Percentiles rank a stretch among this genome's conserved stretches.
Evolutionary conservation across 2,888 invertebrate genomes (phyloP).

Genomic region (Apeira syringaria): DNA sequence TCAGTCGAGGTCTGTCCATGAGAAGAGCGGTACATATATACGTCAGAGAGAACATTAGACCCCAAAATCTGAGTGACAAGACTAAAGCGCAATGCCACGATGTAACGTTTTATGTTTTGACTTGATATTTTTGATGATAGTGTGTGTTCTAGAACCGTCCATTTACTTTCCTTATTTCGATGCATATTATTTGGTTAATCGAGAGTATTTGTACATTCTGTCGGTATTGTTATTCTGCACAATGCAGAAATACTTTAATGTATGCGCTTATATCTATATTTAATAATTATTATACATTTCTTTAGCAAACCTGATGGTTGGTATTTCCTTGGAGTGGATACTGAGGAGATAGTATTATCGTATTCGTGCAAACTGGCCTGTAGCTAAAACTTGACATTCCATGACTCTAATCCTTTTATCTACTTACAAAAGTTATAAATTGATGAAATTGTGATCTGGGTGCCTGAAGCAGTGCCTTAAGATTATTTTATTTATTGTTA

Average conservation of each 20-base stretch:
- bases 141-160: no score
- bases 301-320: slow-evolving; percentile 61
- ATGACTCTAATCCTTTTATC: slow-evolving; percentile 61
- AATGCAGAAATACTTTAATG: slow-evolving; percentile 83
- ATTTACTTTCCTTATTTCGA: no score
- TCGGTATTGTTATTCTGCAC: slow-evolving; percentile 84
- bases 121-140: no score
- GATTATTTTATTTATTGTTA: slow-evolving; percentile 80
- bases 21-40: no score
- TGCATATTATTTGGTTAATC: slow-evolving; percentile 59
- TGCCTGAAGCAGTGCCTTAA: slow-evolving; percentile 80
- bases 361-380: slow-evolving; percentile 25
- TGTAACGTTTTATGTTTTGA: no score
- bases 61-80: no score
- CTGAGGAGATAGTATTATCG: slow-evolving; percentile 35
- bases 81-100: no score
- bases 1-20: no score
- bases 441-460: slow-evolving; percentile 79
- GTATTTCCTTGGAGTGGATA: slow-evolving; percentile 43
- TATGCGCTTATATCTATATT: slow-evolving; percentile 82
- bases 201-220: slow-evolving; percentile 80
- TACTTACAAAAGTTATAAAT: slow-evolving; percentile 52
- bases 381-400: slow-evolving; percentile 72
- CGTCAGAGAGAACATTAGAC: no score
- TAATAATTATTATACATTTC: slow-evolving; percentile 58